A percentile compares a stretch with the other conserved stretches of the same genome.
phyloP scores from a whole-genome alignment of 2,888 invertebrate species.

The Oeneis ivallda region DNA sequence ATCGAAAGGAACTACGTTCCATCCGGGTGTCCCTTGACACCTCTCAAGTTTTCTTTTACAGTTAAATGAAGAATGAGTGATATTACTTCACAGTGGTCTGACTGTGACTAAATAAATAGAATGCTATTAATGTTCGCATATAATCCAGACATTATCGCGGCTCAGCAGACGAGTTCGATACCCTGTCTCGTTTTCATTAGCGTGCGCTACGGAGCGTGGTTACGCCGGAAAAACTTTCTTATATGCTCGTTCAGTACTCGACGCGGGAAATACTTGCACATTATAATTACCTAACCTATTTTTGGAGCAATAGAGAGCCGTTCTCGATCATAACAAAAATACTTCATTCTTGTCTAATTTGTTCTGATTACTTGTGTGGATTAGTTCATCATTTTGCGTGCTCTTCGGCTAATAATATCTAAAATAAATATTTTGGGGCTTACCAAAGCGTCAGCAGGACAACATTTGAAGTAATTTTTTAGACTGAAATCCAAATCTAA shows the following conservation, averaged over 20 bases:
- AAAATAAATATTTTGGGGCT: too few relatives aligned
- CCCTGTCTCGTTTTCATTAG: slow-evolving; percentile 75
- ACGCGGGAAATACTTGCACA: slow-evolving; percentile 27
- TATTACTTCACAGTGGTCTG: slow-evolving; percentile 3
- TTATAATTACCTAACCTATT: slow-evolving; percentile 10
- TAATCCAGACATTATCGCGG: slow-evolving; percentile 15
- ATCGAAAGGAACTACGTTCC: too few relatives aligned
- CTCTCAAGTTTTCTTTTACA: too few relatives aligned
- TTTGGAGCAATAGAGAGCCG: background rate
- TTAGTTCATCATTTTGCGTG: background rate
- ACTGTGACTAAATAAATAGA: slow-evolving; percentile 4
- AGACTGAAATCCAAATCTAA: too few relatives aligned
- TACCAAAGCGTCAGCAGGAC: too few relatives aligned
- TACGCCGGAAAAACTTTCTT: slow-evolving; percentile 64
- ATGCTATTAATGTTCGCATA: slow-evolving; percentile 6
- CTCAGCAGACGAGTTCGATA: slow-evolving; percentile 61
- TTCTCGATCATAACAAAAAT: background rate
- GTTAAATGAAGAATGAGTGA: background rate
- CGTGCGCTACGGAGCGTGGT: slow-evolving; percentile 52
- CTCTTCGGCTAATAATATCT: too few relatives aligned
- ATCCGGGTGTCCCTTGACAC: too few relatives aligned
- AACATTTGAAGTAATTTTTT: too few relatives aligned
- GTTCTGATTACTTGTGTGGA: background rate
- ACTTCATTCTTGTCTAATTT: background rate
- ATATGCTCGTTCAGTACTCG: slow-evolving; percentile 34